Base-by-base conservation (phyloP, 2,113 vertebrate species). In the Dromiciops gliroides region DNA sequence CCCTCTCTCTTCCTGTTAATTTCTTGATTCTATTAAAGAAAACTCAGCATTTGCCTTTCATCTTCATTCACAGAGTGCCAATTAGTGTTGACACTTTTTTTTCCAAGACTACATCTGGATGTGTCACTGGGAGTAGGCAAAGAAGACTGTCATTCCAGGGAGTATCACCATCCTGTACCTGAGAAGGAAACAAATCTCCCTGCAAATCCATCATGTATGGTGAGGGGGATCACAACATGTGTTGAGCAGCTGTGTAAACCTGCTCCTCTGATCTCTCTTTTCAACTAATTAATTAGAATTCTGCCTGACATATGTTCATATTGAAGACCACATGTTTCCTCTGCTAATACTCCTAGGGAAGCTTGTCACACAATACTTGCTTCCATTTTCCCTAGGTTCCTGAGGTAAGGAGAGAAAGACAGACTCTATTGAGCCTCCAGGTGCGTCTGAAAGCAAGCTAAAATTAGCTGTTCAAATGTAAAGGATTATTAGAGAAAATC, bases 261-360 rank as follows among this genome's bases (percentile, higher is more conserved):
- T 94, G 51, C 11, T 92, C 51, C n/a, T 94, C 94, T 93, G 47
- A 60, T 97, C 50, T 96, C 94, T 22, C 25, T 26, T 92, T 93
- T 94, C 48, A 97, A n/a, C 48, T 95, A 88, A 97, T 95, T 97
- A 97, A 96, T 98, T 97, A 52, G 14, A 90, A 67, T 89, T 94
- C 94, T 96, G 75, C 48, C 56, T 92, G 50, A 94, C 89, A 94
- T 96, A 92, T 94, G 93, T 50, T 97, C 49, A 49, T 53, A 50
- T 0, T 37, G 37, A 97, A 94, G 50, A 94, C 31, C 51, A 31
- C 91, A 90, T 51, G 75, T 67, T 95, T 83, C n/a, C 51, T 92
- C 23, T 89, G 88, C 47, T 93, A 94, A 93, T 94, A 50, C 11
- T 95, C 50, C 44, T 22, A 96, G 10, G 47, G n/a, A 25, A 90